Base-by-base conservation (phyloP, 2,113 vertebrate species). In the Perccottus glenii region DNA sequence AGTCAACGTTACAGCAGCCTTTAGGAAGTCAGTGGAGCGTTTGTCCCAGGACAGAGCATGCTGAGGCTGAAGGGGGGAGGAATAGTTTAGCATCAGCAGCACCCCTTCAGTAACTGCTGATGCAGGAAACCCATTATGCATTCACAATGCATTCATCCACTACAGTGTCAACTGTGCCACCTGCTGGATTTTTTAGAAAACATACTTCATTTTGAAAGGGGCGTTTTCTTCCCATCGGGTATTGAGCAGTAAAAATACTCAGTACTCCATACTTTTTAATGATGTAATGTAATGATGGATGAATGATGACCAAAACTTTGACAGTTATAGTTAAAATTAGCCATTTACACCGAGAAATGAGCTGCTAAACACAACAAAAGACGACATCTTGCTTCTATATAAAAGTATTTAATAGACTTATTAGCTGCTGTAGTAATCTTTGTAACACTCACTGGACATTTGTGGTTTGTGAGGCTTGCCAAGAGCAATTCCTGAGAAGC, bases 121-220 rank as follows among this genome's bases (percentile, higher is more conserved):
- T 70, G 73, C 78, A 81, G 53, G 62, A 65, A 70, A 53, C 60
- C 10, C 50, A 77, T 86, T 82, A 67, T 85, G 73, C 71, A 81
- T 85, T 77, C 78, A 68, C 56, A 47, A 59, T 49, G 72, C 84
- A 71, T 83, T 61, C 63, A 35, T 59, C 15, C 14, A 59, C 65
- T 79, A 77, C 72, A 83, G 76, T 11, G 60, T 75, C 63, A 82
- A 80, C 82, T 75, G 49, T 73, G 84, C 87, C 87, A 73, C 73
- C 85, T 89, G 77, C 83, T 88, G 89, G 87, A 81, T 57, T 44
- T 57, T 44, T 60, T 61, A 64, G 11, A 11, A 48, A 43, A 3
- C 5, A 14, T 66, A 66, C 75, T 69, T 19, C 33, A 4, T 14
- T 55, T 67, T 71, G 45, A 70, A 46, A 63, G 43, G 48, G 79